phyloP scores from a whole-genome alignment of 2,797 vertebrate genomes.

The Craterocephalus amniculus region DNA sequence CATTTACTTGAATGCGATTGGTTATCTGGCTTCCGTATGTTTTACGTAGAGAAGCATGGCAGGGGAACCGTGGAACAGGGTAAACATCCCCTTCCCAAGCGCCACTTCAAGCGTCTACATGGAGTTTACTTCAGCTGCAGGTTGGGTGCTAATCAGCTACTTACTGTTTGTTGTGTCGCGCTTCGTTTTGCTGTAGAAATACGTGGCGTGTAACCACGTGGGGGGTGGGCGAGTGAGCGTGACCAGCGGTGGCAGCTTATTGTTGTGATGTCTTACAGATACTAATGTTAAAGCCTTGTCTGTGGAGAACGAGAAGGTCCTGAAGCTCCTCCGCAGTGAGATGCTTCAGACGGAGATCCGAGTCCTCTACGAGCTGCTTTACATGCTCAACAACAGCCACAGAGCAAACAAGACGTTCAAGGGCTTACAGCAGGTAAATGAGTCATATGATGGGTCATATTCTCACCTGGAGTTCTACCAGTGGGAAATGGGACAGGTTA shows the following conservation, averaged over 20 bases:
- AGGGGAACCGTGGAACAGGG: slow-evolving; percentile 77
- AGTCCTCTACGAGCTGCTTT: slow-evolving; percentile 85
- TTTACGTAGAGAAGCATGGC: slow-evolving; percentile 68
- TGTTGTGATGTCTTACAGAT: slow-evolving; percentile 68
- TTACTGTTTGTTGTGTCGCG: not conserved
- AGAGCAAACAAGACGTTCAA: slow-evolving; percentile 85
- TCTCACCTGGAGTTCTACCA: not conserved
- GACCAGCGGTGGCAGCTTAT: not conserved
- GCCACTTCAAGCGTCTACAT: slow-evolving; percentile 65
- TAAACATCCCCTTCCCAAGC: slow-evolving; percentile 71
- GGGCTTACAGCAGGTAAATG: slow-evolving; percentile 88
- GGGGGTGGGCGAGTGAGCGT: not conserved
- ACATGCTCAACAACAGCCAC: slow-evolving; percentile 81
- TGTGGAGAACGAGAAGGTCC: slow-evolving; percentile 64
- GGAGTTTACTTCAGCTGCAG: slow-evolving; percentile 52
- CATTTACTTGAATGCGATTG: slow-evolving; percentile 36
- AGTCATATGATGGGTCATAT: no score
- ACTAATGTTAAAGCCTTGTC: slow-evolving; percentile 62
- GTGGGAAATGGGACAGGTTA: not conserved
- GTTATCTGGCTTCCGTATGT: slow-evolving; percentile 45
- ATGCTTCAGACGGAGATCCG: slow-evolving; percentile 84
- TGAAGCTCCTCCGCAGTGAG: slow-evolving; percentile 71
- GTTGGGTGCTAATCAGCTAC: slow-evolving; percentile 1
- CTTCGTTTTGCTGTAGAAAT: no score
- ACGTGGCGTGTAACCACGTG: slow-evolving; percentile 31